A percentile compares a stretch with the other conserved stretches of the same genome.
Conservation (phyloP, 1,140 invertebrate genomes). For the Lepidurus packardi region DNA sequence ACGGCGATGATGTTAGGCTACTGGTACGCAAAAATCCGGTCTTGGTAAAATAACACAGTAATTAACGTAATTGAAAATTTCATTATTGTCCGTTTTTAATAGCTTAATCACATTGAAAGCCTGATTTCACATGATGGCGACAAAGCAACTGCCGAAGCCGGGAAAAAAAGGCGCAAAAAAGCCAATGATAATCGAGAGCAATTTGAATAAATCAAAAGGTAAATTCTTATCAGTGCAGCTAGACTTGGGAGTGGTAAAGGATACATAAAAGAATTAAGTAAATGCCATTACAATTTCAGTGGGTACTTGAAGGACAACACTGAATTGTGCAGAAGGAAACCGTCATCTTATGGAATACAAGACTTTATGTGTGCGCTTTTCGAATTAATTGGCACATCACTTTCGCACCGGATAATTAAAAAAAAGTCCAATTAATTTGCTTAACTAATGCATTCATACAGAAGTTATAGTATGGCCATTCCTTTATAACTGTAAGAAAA, state of each 20-base stretch:
- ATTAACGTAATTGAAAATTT: slow-evolving; percentile 38
- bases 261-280: not conserved
- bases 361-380: not conserved
- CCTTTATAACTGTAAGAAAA: slow-evolving; percentile 22
- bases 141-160: not conserved
- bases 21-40: slow-evolving; percentile 49
- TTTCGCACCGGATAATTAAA: not conserved
- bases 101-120: slow-evolving; percentile 27
- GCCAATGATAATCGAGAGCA: slow-evolving; percentile 12
- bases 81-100: slow-evolving; percentile 9
- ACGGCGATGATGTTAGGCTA: slow-evolving; percentile 51
- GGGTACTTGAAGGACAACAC: not conserved
- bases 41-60: slow-evolving; percentile 54
- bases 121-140: not conserved
- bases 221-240: not conserved
- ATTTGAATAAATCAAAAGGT: not conserved
- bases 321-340: not conserved
- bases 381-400: not conserved
- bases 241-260: slow-evolving; percentile 15
- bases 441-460: slow-evolving; percentile 14
- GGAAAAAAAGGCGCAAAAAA: slow-evolving; percentile 26
- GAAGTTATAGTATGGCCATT: not conserved
- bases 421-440: not conserved
- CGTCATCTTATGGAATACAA: not conserved
- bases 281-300: slow-evolving; percentile 6